These are phyloP conservation scores for Nipponia nippon DNA, from an alignment of 2,113 vertebrate genomes.

Conservation along the genomic window DNA sequence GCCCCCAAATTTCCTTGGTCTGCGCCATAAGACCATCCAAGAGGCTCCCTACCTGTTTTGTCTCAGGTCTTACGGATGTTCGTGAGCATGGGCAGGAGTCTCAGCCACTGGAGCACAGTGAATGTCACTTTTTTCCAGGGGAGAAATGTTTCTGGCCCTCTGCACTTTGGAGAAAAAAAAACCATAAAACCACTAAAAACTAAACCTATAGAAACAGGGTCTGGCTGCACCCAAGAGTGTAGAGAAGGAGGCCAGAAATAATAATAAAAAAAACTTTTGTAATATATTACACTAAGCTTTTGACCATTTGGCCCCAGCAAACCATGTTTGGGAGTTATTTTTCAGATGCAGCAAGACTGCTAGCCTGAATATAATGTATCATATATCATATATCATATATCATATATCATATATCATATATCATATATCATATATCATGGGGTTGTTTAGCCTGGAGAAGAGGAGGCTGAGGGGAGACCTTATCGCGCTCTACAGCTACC, in stretches of 20 bases:
- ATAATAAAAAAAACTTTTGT: neutral
- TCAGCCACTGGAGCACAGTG: neutral
- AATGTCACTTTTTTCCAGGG: neutral
- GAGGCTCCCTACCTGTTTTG: neutral
- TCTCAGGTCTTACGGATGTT: neutral
- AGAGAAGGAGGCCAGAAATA: neutral
- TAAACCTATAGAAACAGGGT: neutral
- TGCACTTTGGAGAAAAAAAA: neutral
- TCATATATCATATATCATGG: no score
- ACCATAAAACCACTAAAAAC: neutral
- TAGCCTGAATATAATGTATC: neutral
- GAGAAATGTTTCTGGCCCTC: neutral
- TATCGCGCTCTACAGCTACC: no score
- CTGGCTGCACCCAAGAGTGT: neutral
- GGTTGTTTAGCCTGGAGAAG: no score
- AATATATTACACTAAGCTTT: neutral
- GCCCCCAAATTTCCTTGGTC: neutral
- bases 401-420: no score
- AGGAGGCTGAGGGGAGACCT: no score
- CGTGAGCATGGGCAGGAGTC: accelerated
- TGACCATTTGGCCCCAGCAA: neutral
- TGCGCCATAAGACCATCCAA: neutral
- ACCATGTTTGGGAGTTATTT: neutral
- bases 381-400: no score
- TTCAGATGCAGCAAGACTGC: neutral